phyloP scores from a whole-genome alignment of 2,888 invertebrate genomes.

The Chymomyza caudatula region DNA sequence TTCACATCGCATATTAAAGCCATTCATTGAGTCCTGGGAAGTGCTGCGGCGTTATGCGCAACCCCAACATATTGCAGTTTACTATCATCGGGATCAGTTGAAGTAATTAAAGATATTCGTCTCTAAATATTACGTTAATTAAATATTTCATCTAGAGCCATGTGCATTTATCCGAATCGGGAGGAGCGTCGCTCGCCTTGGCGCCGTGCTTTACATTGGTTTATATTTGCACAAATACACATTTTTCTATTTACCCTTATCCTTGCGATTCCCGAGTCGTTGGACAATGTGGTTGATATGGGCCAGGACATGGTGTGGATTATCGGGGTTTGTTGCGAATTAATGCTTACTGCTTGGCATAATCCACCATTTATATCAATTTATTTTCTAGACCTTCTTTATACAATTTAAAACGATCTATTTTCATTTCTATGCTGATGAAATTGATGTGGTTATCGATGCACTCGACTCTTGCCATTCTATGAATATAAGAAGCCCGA shows the following conservation, averaged over 20 bases:
- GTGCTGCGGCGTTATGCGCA: too few relatives aligned
- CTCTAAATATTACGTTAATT: not conserved
- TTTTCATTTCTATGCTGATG: slow-evolving; percentile 14
- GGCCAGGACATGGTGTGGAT: slow-evolving; percentile 35
- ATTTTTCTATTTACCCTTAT: not conserved
- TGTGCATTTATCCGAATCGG: slow-evolving; percentile 24
- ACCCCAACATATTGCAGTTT: too few relatives aligned
- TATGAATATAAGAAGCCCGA: not conserved
- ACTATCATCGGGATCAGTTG: not conserved
- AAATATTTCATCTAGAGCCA: slow-evolving; percentile 6
- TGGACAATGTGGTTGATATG: slow-evolving; percentile 12
- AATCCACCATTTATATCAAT: not conserved
- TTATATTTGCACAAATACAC: not conserved
- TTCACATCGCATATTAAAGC: too few relatives aligned
- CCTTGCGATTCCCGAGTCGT: slow-evolving; percentile 12
- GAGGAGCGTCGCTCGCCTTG: not conserved
- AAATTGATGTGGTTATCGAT: slow-evolving; percentile 29
- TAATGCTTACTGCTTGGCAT: too few relatives aligned
- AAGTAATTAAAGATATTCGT: not conserved
- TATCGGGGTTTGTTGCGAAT: slow-evolving; percentile 21
- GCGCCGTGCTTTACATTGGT: slow-evolving; percentile 18
- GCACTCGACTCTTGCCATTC: slow-evolving; percentile 21
- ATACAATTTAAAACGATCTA: slow-evolving; percentile 23
- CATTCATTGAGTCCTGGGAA: too few relatives aligned
- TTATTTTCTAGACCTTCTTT: slow-evolving; percentile 18